Base-by-base conservation (phyloP, 2,888 invertebrate species). In the Melieria omissa region DNA sequence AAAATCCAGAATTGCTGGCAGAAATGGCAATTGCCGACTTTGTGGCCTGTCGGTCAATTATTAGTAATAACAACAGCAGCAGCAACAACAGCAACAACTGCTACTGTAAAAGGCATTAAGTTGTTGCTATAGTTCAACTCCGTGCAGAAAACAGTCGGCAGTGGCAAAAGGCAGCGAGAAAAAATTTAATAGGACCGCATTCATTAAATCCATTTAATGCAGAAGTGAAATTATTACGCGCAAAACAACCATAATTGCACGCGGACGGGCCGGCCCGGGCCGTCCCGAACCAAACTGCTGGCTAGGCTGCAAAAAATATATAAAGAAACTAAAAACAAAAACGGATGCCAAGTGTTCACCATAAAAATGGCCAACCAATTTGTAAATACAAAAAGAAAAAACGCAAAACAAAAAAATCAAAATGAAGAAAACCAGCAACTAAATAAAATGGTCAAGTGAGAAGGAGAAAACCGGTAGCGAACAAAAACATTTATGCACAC, bases 141-240 rank as follows among this genome's bases (percentile, higher is more conserved):
- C 29, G 69, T 46, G 58, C 64, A 70, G 61, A 72, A 68, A 65
- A 44, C 49, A 60, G 66, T 66, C 65, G 61, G n/a, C 57, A 46
- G 52, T 65, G 57, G 70, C 54, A 49, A 57, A 65, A 47, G 29
- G 55, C 49, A 58, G 52, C 49, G 70, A 73, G 65, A 44, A 72
- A 68, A 73, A 77, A 82, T 80, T 80, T 83, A 83, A 83, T 83
- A 79, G 80, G 80, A 82, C 81, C 78, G 82, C 82, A 84, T 82
- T 83, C 84, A 83, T 84, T 84, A 83, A 83, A 83, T 83, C 80
- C 82, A 83, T 83, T 84, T 83, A 81, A 80, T 83, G 81, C 80
- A 81, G 80, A 81, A 78, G 80, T 80, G 79, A 83, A 84, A 84
- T 84, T 83, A 83, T 82, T 82, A 73, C 73, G 79, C 81, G 78